Conservation (phyloP, 2,113 vertebrate species). For the Recurvirostra avosetta region DNA sequence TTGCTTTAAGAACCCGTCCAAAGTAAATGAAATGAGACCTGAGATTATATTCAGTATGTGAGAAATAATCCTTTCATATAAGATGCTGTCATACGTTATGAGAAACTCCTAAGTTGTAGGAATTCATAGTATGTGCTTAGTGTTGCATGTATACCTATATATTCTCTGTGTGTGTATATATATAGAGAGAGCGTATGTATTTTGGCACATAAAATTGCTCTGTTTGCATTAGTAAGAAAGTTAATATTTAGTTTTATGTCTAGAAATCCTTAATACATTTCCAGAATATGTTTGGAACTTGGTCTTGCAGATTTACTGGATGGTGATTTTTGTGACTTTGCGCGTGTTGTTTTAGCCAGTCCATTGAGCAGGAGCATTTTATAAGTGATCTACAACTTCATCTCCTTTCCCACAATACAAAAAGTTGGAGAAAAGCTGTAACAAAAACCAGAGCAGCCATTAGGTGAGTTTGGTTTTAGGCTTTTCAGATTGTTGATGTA, state of each 20-base stretch:
- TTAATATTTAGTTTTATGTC: constrained; percentile 29
- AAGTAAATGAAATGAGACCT: not conserved
- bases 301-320: not conserved
- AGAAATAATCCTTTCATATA: not conserved
- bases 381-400: not conserved
- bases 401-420: not conserved
- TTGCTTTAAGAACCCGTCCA: not conserved
- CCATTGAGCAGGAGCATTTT: not conserved
- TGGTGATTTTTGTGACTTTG: not conserved
- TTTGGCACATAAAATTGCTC: not conserved
- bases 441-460: not conserved
- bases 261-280: not conserved
- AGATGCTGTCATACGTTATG: not conserved
- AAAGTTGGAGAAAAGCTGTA: not conserved
- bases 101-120: not conserved
- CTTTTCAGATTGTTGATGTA: not conserved
- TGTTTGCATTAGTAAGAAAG: not conserved
- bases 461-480: not conserved
- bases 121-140: not conserved
- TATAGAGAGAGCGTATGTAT: not conserved
- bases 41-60: not conserved
- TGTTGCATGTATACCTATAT: not conserved
- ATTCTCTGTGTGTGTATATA: rapidly evolving
- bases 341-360: not conserved
- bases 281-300: constrained; percentile 1